A percentile compares a stretch with the other conserved stretches of the same genome.
phyloP scores from a whole-genome alignment of 2,113 vertebrate genomes.

The Mastomys coucha region DNA sequence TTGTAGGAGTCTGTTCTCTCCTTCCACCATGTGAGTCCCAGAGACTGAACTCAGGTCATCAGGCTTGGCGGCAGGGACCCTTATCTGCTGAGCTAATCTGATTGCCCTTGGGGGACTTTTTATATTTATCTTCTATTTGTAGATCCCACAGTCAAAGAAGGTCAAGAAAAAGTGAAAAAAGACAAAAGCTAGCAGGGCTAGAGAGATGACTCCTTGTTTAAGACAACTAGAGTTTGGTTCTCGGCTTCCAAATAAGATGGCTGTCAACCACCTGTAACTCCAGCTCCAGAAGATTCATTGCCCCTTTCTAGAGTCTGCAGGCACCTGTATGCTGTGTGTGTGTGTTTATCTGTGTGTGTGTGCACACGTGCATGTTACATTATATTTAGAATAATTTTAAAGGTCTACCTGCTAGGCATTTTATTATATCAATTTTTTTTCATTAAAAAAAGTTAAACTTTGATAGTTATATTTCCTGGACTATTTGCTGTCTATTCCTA shows the following conservation, averaged over 20 bases:
- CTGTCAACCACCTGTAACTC: background rate
- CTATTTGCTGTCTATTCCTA: constrained; percentile 41
- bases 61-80: background rate
- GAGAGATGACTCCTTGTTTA: background rate
- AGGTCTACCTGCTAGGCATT: background rate
- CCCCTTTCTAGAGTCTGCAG: background rate
- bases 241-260: background rate
- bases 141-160: constrained; percentile 11
- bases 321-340: background rate
- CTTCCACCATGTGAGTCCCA: too few relatives aligned
- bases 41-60: background rate
- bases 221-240: background rate
- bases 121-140: background rate
- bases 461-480: background rate
- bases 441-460: background rate
- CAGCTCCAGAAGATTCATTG: background rate
- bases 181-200: background rate
- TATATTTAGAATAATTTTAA: constrained; percentile 53
- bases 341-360: background rate
- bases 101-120: background rate
- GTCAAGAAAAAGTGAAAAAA: constrained; percentile 30
- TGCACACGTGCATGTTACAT: background rate
- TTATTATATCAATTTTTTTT: background rate
- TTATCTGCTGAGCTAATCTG: background rate
- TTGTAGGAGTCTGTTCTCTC: background rate